Conservation (phyloP, 2,113 vertebrate species). For the Neogobius melanostomus region DNA sequence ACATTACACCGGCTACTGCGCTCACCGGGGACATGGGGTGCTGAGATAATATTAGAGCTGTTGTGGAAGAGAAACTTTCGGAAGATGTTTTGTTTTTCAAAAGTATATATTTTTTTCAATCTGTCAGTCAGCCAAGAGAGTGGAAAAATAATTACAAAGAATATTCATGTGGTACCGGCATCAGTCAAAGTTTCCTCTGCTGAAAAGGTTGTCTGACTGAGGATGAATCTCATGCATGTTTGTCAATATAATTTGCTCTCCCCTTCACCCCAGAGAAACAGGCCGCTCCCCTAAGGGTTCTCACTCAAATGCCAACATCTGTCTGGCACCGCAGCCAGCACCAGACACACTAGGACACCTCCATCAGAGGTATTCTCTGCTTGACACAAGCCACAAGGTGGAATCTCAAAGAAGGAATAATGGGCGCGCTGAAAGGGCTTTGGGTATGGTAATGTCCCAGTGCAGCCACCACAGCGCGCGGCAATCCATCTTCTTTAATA, state of each 20-base stretch:
- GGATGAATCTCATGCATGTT: slow-evolving; percentile 77
- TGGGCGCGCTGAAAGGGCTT: slow-evolving; percentile 52
- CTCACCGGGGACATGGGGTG: slow-evolving; percentile 53
- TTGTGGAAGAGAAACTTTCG: slow-evolving; percentile 5
- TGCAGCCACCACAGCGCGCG: slow-evolving; percentile 37
- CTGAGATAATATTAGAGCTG: slow-evolving; percentile 42
- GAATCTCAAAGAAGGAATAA: slow-evolving; percentile 67
- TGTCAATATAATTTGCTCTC: slow-evolving; percentile 77
- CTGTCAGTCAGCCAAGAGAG: slow-evolving; percentile 47
- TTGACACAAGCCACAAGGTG: slow-evolving; percentile 73
- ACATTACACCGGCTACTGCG: slow-evolving; percentile 63
- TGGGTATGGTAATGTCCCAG: slow-evolving; percentile 59
- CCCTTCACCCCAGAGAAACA: slow-evolving; percentile 61
- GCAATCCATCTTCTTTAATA: slow-evolving; percentile 67
- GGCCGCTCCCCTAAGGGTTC: slow-evolving; percentile 68
- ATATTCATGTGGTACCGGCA: slow-evolving; percentile 67
- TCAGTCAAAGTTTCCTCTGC: slow-evolving; percentile 61
- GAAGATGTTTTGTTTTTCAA: slow-evolving; percentile 16
- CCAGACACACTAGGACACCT: slow-evolving; percentile 66
- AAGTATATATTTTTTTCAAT: slow-evolving; percentile 13
- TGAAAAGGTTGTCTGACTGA: slow-evolving; percentile 73
- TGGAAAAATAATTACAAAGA: slow-evolving; percentile 34
- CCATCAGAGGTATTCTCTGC: slow-evolving; percentile 69
- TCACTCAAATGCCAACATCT: slow-evolving; percentile 76
- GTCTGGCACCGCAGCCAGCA: slow-evolving; percentile 65